A percentile compares a stretch with the other conserved stretches of the same genome.
phyloP scores from a whole-genome alignment of 2,797 vertebrate species.

The Melopsittacus undulatus region DNA sequence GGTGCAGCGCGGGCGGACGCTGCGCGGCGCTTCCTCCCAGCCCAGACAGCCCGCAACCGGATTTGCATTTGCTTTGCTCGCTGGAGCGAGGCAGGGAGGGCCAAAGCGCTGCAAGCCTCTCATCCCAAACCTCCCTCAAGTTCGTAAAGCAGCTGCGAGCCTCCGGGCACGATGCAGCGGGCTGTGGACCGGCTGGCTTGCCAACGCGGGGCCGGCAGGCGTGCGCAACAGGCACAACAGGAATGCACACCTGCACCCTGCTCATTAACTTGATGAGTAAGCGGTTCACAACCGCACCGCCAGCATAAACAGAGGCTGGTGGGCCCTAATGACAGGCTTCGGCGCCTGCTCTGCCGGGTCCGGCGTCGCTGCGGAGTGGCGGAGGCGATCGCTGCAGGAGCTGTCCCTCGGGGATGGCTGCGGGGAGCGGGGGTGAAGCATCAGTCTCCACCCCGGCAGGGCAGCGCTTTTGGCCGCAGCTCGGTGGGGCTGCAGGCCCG shows the following conservation, averaged over 20 bases:
- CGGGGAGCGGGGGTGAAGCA: not conserved
- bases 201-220: not conserved
- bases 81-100: not conserved
- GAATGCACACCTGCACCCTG: not conserved
- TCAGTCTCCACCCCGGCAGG: not conserved
- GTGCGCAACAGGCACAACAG: conserved; percentile 10
- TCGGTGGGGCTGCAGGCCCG: not conserved
- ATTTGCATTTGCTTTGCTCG: not conserved
- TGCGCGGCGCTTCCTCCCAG: not conserved
- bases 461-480: rapidly evolving
- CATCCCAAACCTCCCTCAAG: rapidly evolving
- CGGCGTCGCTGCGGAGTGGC: not conserved
- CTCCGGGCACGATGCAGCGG: not conserved
- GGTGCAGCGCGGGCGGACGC: not conserved
- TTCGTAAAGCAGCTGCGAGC: not conserved
- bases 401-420: not conserved
- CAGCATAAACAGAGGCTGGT: not conserved
- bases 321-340: not conserved
- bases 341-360: not conserved
- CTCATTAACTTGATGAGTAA: not conserved
- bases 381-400: not conserved
- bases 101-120: not conserved
- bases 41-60: not conserved
- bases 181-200: not conserved
- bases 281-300: not conserved